These are phyloP conservation scores for Dendrolimus pini DNA, from an alignment of 2,888 invertebrate genomes.

Conservation along the genomic window DNA sequence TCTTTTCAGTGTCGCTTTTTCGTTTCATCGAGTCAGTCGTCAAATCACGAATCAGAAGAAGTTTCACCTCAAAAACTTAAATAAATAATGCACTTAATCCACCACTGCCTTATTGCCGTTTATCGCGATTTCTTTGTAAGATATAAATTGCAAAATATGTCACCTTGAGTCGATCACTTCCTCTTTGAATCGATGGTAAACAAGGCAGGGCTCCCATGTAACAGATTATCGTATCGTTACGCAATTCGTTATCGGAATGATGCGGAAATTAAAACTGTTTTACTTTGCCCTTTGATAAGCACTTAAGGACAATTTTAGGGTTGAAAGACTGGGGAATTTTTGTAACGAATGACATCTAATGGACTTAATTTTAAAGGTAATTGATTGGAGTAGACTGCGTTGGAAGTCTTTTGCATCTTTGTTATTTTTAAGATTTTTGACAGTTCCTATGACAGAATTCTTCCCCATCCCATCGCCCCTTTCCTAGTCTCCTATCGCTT, in stretches of 20 bases:
- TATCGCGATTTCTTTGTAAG: neutral
- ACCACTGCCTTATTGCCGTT: neutral
- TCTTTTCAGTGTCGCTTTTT: too few species aligned
- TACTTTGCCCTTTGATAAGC: neutral
- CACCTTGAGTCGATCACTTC: neutral
- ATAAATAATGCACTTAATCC: neutral
- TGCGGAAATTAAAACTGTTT: neutral
- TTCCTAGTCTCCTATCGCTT: too few species aligned
- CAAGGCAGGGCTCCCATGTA: neutral
- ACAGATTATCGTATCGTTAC: constrained; percentile 5
- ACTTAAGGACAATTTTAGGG: neutral
- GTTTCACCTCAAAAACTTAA: neutral
- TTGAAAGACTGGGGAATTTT: neutral
- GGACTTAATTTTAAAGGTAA: too few species aligned
- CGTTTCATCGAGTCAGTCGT: too few species aligned
- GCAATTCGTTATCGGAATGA: neutral
- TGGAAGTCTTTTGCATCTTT: too few species aligned
- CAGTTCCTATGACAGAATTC: too few species aligned
- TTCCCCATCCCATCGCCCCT: too few species aligned
- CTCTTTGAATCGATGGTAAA: neutral
- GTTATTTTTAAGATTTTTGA: too few species aligned
- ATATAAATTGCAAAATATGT: neutral
- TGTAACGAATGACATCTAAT: neutral
- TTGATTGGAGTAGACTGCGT: too few species aligned
- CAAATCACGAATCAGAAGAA: too few species aligned